phyloP scores from a whole-genome alignment of 1,140 invertebrate genomes.

The Aphaenogaster floridana region DNA sequence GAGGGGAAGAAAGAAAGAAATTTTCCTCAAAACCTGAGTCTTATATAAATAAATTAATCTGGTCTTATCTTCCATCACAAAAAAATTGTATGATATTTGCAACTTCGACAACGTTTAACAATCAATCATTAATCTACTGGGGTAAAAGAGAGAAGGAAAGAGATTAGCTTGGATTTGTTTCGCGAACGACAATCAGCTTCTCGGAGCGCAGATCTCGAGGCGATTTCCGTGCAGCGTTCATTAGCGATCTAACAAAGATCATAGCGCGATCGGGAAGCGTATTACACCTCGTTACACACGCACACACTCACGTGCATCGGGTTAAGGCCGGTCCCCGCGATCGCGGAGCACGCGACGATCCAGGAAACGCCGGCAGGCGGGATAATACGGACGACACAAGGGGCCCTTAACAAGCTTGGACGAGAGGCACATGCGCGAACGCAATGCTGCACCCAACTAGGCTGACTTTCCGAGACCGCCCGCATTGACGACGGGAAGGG shows the following conservation, averaged over 20 bases:
- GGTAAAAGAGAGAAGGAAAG: neutral
- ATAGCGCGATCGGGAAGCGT: slow-evolving; percentile 36
- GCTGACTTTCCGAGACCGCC: slow-evolving; percentile 72
- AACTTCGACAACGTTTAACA: neutral
- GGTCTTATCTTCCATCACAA: neutral
- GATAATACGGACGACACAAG: slow-evolving; percentile 75
- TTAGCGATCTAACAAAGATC: slow-evolving; percentile 65
- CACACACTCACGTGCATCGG: slow-evolving; percentile 15
- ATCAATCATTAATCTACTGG: slow-evolving; percentile 11
- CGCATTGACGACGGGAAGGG: slow-evolving; percentile 69
- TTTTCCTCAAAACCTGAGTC: neutral
- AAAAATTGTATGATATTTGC: neutral
- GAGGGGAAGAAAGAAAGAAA: no score
- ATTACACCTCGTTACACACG: slow-evolving; percentile 61
- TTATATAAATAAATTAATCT: neutral
- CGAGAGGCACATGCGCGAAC: slow-evolving; percentile 70
- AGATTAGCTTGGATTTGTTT: neutral
- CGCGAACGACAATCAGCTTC: slow-evolving; percentile 19
- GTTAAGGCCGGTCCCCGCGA: slow-evolving; percentile 50
- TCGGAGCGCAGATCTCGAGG: slow-evolving; percentile 24
- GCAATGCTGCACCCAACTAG: slow-evolving; percentile 75
- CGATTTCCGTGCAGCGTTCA: slow-evolving; percentile 54
- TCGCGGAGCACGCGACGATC: slow-evolving; percentile 74
- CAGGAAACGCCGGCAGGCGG: slow-evolving; percentile 70
- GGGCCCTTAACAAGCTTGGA: slow-evolving; percentile 74